Conservation (phyloP, 2,113 vertebrate genomes). For the Nannospalax galili region DNA sequence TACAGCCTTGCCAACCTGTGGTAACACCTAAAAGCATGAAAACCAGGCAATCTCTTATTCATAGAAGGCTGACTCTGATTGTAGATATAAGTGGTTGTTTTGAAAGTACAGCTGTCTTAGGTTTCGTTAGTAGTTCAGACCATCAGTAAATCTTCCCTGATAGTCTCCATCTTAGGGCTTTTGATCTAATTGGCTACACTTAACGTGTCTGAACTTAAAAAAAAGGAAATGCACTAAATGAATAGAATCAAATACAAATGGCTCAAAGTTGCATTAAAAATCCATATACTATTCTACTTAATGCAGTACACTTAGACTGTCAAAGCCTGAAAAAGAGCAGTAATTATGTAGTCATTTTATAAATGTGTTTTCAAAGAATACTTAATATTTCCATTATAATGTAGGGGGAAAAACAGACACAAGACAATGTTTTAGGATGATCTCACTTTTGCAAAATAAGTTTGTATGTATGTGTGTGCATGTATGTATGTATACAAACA, state of each 20-base stretch:
- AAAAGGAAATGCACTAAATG: slow-evolving; percentile 39
- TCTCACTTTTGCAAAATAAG: slow-evolving; percentile 24
- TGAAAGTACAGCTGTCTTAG: not conserved
- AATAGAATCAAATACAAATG: slow-evolving; percentile 22
- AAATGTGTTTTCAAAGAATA: slow-evolving; percentile 22
- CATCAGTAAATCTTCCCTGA: not conserved
- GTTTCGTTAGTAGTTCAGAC: not conserved
- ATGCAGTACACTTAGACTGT: not conserved
- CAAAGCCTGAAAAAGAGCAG: slow-evolving; percentile 34
- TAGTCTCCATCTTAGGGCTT: not conserved
- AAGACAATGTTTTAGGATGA: not conserved
- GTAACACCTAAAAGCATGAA: not conserved
- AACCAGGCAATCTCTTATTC: not conserved
- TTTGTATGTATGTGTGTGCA: not conserved
- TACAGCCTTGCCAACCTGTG: not conserved
- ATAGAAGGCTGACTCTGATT: not conserved
- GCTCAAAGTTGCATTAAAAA: slow-evolving; percentile 26
- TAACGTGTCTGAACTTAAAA: slow-evolving; percentile 56
- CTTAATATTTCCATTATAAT: not conserved
- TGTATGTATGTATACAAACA: not conserved
- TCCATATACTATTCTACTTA: slow-evolving; percentile 25
- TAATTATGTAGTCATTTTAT: slow-evolving; percentile 35
- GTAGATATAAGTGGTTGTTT: not conserved
- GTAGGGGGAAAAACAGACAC: not conserved
- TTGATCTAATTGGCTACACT: slow-evolving; percentile 63